Percentiles rank a stretch among this genome's conserved stretches.
Evolutionary conservation across 2,113 vertebrate species (phyloP).

Genomic region (Oncorhynchus keta): DNA sequence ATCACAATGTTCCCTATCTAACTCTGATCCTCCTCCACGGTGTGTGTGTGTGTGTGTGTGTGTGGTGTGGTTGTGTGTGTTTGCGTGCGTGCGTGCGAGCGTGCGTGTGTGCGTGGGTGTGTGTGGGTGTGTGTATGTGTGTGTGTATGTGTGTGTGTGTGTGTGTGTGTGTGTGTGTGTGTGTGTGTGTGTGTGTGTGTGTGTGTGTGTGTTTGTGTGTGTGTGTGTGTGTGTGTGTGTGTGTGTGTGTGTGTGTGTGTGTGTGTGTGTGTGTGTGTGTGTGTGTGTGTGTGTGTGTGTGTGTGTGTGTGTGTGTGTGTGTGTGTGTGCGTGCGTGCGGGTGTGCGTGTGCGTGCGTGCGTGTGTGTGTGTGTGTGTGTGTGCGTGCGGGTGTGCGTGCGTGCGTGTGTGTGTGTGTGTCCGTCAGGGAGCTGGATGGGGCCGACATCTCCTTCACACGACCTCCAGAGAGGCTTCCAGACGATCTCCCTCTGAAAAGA

Average conservation of each 20-base stretch:
- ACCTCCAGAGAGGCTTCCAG: constrained; percentile 49
- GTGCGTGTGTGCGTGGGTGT: not conserved
- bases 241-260: not conserved
- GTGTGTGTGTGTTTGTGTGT: not conserved
- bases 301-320: not conserved
- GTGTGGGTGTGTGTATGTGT: not conserved
- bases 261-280: not conserved
- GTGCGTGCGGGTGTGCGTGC: not conserved
- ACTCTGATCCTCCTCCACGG: constrained; percentile 20
- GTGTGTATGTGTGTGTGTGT: not conserved
- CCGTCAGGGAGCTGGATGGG: constrained; percentile 27
- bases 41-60: constrained; percentile 3
- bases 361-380: not conserved
- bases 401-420: not conserved
- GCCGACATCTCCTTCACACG: constrained; percentile 60
- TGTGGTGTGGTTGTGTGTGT: not conserved
- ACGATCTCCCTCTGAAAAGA: not conserved
- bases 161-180: not conserved
- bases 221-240: not conserved
- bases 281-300: not conserved
- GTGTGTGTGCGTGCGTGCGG: not conserved
- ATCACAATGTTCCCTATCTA: constrained; percentile 21
- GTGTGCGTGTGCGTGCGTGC: not conserved
- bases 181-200: constrained; percentile 7
- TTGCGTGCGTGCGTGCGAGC: not conserved